phyloP scores from a whole-genome alignment of 2,113 vertebrate genomes.

The Dicerorhinus sumatrensis region DNA sequence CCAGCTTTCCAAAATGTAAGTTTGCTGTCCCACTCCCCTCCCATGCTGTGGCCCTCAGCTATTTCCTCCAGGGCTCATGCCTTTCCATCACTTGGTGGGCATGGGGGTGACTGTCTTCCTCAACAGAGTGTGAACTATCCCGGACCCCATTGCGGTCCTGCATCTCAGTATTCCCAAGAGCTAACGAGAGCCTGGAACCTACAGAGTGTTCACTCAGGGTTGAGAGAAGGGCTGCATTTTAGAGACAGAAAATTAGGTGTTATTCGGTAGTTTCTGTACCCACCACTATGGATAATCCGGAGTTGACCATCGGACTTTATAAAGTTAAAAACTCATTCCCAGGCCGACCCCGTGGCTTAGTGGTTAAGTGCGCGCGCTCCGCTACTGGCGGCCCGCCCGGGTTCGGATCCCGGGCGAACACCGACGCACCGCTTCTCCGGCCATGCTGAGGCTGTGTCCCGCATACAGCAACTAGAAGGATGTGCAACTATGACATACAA shows the following conservation, averaged over 20 bases:
- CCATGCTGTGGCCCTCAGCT: background rate
- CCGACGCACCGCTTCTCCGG: no score
- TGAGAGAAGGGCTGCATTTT: background rate
- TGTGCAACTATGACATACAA: no score
- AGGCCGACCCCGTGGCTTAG: no score
- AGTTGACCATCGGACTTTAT: background rate
- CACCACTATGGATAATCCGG: background rate
- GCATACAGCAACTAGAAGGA: no score
- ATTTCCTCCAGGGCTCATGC: background rate
- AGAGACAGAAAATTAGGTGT: background rate
- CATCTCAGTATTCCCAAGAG: background rate
- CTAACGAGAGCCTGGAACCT: background rate
- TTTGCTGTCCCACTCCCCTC: background rate
- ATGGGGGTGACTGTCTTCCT: background rate
- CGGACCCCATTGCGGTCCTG: background rate
- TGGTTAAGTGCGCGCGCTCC: no score
- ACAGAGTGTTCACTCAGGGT: background rate
- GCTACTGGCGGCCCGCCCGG: no score
- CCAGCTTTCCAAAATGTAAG: background rate
- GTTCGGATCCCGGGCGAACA: no score
- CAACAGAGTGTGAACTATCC: background rate
- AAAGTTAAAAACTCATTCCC: background rate
- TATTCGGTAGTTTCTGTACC: background rate
- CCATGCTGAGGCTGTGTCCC: no score
- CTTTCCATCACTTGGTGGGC: background rate